Base-by-base conservation (phyloP, 1,140 invertebrate genomes). In the Aphaenogaster floridana region DNA sequence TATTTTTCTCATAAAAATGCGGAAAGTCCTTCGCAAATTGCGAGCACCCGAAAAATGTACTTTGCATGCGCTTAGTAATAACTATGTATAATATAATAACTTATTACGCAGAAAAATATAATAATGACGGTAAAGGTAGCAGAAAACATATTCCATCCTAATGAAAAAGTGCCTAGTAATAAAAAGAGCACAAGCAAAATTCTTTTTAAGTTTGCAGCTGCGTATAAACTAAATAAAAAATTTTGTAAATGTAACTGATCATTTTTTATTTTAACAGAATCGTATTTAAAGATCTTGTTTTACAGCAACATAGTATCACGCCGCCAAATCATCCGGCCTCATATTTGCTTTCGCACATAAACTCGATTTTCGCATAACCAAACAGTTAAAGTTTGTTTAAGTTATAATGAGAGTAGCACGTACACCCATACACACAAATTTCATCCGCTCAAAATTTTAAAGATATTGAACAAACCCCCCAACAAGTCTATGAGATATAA, bases 341-440 rank as follows among this genome's bases (percentile, higher is more conserved):
- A 79, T 64, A 68, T 79, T 79, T 79, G 50, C 21, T 68, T 39
- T 52, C 45, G 4, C 36, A 71, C 6, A 39, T 34, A 9, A 72
- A 72, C 50, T 66, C 76, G 42, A 78, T 80, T 48, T 54, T 48
- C 42, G 45, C 13, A 45, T 79, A 36, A 69, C 8, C 48, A 42
- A 80, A 80, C 78, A 68, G n/a, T 80, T 69, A 42, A 68, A 80
- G 48, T 80, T 80, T 48, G 36, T 68, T 80, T 54, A 80, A 80
- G 36, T 68, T 80, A 39, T 39, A 36, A 68, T 45, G 68, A 57
- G 63, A 54, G n/a, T 21, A 21, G 45, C n/a, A n/a, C 21, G 34
- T 68, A 52, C 5, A 52, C n/a, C 8, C n/a, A 59, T 9, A 59
- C 21, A 59, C 9, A 59, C 36, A 36, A 80, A 80, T 80, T 68